These are phyloP conservation scores for Megalonaias nervosa DNA, from an alignment of 1,140 invertebrate genomes.

Conservation along the genomic window DNA sequence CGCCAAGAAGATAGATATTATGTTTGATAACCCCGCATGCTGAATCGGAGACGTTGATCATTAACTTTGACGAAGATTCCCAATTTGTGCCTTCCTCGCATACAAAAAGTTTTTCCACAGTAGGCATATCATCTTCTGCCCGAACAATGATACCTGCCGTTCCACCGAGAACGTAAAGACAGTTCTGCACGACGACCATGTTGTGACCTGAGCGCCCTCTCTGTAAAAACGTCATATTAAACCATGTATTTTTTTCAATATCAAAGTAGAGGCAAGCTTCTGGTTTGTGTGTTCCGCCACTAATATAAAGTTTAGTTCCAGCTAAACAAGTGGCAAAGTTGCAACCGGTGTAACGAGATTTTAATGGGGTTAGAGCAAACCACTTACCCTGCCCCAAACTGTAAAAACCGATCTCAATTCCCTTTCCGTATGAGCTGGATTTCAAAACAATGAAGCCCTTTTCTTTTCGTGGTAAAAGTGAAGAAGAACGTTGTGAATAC, in stretches of 20 bases:
- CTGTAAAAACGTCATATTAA: constrained; percentile 9
- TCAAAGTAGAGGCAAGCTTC: constrained; percentile 11
- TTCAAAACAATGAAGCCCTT: constrained; percentile 27
- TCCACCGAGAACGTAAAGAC: constrained; percentile 31
- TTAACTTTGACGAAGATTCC: constrained; percentile 6
- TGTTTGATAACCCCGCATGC: constrained; percentile 24
- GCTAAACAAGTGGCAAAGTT: constrained; percentile 18
- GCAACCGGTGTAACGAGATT: constrained; percentile 10
- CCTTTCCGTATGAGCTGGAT: constrained; percentile 7
- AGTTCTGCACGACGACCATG: constrained; percentile 11
- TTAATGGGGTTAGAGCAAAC: constrained; percentile 10
- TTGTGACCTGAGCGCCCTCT: constrained; percentile 15
- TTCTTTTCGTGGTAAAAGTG: constrained; percentile 19
- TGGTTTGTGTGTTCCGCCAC: constrained; percentile 12
- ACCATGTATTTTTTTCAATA: constrained; percentile 17
- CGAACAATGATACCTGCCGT: background rate
- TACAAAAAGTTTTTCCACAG: constrained; percentile 25
- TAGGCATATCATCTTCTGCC: constrained; percentile 1
- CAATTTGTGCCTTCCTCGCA: constrained; percentile 1
- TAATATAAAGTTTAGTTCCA: constrained; percentile 15
- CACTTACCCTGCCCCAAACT: constrained; percentile 21
- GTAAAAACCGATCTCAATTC: constrained; percentile 20
- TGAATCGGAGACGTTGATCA: constrained; percentile 27
- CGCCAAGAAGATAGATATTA: constrained; percentile 27
- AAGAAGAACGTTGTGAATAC: background rate